These are phyloP conservation scores for Oncorhynchus masou DNA, from an alignment of 2,113 vertebrate genomes.

Conservation along the genomic window DNA sequence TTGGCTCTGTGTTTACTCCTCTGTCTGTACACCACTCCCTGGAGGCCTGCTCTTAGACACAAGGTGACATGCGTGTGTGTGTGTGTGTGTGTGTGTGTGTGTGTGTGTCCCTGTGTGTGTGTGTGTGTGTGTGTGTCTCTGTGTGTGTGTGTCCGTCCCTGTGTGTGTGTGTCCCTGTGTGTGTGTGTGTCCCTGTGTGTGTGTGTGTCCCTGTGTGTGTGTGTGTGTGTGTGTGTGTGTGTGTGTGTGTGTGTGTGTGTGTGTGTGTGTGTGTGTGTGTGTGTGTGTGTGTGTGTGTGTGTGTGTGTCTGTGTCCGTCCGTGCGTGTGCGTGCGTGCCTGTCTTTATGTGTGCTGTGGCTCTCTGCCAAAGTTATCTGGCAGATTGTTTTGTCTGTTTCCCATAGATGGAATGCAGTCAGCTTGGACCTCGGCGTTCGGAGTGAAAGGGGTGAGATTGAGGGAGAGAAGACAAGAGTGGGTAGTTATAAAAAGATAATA, in stretches of 20 bases:
- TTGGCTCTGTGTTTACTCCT: slow-evolving; percentile 30
- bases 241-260: neutral
- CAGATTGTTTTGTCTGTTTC: slow-evolving; percentile 64
- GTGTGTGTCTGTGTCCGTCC: neutral
- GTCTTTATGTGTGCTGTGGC: slow-evolving; percentile 20
- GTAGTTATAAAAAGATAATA: neutral
- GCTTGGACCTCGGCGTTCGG: slow-evolving; percentile 16
- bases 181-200: neutral
- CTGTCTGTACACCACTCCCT: slow-evolving; percentile 42
- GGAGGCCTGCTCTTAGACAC: slow-evolving; percentile 2
- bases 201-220: neutral
- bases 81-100: neutral
- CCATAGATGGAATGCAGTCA: slow-evolving; percentile 67
- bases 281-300: neutral
- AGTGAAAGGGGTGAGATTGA: slow-evolving; percentile 15
- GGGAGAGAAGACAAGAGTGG: too few relatives aligned
- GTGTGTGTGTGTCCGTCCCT: slow-evolving; percentile 4
- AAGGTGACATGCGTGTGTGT: slow-evolving; percentile 25
- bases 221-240: slow-evolving; percentile 12
- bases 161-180: slow-evolving; percentile 22
- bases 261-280: neutral
- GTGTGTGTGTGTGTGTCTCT: slow-evolving; percentile 7
- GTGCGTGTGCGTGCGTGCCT: neutral
- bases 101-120: neutral
- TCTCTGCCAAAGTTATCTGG: slow-evolving; percentile 52